A percentile compares a stretch with the other conserved stretches of the same genome.
These are phyloP conservation scores for Peromyscus nudipes DNA, from an alignment of 2,797 vertebrate species.

Conservation along the genomic window DNA sequence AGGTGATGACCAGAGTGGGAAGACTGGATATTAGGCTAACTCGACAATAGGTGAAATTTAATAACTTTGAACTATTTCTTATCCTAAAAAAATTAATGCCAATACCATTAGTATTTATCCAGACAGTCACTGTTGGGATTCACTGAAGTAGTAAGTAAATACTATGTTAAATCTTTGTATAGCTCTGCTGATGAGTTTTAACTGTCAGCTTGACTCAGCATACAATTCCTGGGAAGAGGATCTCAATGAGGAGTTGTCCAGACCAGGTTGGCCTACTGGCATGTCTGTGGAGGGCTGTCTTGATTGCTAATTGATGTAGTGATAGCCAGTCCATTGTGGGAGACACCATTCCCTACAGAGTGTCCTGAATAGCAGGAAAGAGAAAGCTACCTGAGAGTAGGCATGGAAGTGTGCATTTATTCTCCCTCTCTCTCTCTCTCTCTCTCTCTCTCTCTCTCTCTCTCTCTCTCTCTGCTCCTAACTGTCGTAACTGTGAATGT, in stretches of 20 bases:
- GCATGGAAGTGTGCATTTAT: background rate
- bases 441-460: too few species aligned
- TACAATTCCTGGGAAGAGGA: background rate
- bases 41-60: too few species aligned
- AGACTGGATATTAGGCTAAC: background rate
- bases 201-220: background rate
- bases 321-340: background rate
- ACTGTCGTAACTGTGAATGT: background rate
- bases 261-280: background rate
- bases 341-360: background rate
- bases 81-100: background rate
- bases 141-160: background rate
- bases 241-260: background rate
- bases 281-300: background rate
- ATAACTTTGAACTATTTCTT: background rate
- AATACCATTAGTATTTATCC: background rate
- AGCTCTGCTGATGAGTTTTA: background rate
- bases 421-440: background rate
- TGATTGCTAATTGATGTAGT: background rate
- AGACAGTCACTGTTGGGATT: background rate
- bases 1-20: background rate
- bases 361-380: background rate
- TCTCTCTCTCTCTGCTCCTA: background rate
- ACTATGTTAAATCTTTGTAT: background rate
- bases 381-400: background rate